Base-by-base conservation (phyloP, 64 coral and sea anemone genomes). In the Porites australiensis region DNA sequence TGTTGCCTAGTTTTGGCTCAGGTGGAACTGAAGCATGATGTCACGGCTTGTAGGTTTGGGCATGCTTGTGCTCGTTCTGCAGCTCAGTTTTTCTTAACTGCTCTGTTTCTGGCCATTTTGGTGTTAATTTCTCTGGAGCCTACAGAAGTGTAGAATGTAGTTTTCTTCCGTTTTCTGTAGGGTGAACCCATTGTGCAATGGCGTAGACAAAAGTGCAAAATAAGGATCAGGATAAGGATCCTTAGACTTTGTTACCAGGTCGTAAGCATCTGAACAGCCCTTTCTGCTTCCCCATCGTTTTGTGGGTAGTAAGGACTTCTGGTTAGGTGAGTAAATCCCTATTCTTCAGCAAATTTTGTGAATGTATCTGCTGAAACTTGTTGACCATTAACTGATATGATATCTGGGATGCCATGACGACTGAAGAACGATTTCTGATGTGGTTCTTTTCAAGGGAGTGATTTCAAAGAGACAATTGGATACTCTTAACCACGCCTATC, bases 391-490 rank as follows among this genome's bases (percentile, higher is more conserved):
- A 77, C 90, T 5, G 82, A 87, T 2, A 86, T 18, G 7, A 21
- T 74, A 7, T 93, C 83, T 13, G 84, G 92, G 4, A 88, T 94
- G 13, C 92, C 86, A 44, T 94, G 92, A 14, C 13, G 27, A 23
- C 75, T 14, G 69, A 94, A 82, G 64, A 88, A 48, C 48, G 55
- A 86, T 16, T 82, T 44, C 27, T 37, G 27, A 13, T 1, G 76
- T 82, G 14, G 45, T 52, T 4, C 11, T 72, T 20, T 70, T 86
- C 4, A 94, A 57, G 19, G 50, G 62, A 4, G 67, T 72, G 1
- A 94, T 53, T 21, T 94, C 92, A 19, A 82, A 89, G 58, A 72
- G 89, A 74, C 92, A 46, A 94, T 68, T 4, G 82, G 27, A 50
- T 94, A 94, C 13, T 14, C 51, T 70, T 82, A 88, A 15, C 66